Conservation (phyloP, 2,113 vertebrate species). For the Hipposideros armiger region DNA sequence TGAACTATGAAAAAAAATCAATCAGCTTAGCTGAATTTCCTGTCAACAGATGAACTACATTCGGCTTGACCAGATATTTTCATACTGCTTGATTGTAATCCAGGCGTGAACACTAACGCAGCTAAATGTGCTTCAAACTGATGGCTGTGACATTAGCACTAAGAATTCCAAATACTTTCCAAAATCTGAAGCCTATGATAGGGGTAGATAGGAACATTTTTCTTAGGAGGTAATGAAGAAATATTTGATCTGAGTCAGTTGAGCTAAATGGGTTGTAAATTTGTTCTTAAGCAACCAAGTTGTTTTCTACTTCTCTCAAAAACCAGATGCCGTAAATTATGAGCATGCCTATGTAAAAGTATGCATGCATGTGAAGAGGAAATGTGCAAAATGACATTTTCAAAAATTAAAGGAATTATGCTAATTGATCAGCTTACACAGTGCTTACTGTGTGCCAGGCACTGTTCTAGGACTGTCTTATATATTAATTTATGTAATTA, state of each 20-base stretch:
- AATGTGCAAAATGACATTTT: not conserved
- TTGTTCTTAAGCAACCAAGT: conserved; percentile 4
- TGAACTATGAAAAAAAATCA: not conserved
- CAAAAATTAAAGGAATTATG: not conserved
- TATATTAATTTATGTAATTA: not conserved
- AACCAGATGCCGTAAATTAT: not conserved
- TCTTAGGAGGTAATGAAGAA: conserved; percentile 43
- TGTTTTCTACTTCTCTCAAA: conserved; percentile 41
- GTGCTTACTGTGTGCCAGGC: not conserved
- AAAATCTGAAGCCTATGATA: not conserved
- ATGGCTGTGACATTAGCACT: not conserved
- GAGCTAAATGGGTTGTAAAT: not conserved
- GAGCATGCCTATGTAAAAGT: not conserved
- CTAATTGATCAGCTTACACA: not conserved
- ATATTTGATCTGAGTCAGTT: conserved; percentile 25
- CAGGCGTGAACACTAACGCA: not conserved
- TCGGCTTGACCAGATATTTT: not conserved
- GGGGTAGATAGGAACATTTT: not conserved
- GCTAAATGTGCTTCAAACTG: not conserved
- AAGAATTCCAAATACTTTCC: conserved; percentile 1
- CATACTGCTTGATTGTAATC: not conserved
- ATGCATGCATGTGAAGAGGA: not conserved
- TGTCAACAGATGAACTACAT: not conserved
- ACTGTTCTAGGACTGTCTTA: not conserved
- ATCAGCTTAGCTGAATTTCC: not conserved